A percentile compares a stretch with the other conserved stretches of the same genome.
Evolutionary conservation across 1,140 invertebrate species (phyloP).

Genomic region (Sinonovacula constricta): DNA sequence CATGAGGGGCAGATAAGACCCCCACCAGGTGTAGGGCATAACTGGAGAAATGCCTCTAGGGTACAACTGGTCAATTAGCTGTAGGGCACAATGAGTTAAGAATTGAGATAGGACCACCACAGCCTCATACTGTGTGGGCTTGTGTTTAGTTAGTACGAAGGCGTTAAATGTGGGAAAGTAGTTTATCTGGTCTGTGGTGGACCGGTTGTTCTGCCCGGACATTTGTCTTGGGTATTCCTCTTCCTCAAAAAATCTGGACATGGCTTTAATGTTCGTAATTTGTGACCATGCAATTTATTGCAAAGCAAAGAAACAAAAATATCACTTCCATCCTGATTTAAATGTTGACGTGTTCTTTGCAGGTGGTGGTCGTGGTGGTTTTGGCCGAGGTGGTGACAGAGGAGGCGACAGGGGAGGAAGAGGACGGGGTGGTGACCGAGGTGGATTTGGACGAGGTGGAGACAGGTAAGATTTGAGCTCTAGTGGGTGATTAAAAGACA

Average conservation of each 20-base stretch:
- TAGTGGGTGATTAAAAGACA: neutral
- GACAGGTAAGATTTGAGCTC: too few relatives aligned
- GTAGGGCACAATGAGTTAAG: too few relatives aligned
- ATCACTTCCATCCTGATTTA: neutral
- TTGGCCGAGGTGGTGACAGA: slow-evolving; percentile 12
- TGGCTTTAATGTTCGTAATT: neutral
- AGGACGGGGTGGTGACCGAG: slow-evolving; percentile 4
- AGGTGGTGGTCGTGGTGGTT: slow-evolving; percentile 15
- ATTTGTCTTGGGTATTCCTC: neutral
- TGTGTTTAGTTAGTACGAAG: too few relatives aligned
- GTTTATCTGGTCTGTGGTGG: neutral
- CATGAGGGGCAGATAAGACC: too few relatives aligned
- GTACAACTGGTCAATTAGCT: too few relatives aligned
- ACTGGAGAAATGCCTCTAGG: too few relatives aligned
- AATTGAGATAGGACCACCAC: too few relatives aligned
- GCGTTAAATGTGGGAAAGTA: neutral
- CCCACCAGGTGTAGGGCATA: too few relatives aligned
- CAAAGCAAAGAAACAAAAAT: neutral
- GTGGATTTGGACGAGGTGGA: neutral
- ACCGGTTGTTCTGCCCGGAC: neutral
- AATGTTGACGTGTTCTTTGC: neutral
- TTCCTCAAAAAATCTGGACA: neutral
- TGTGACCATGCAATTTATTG: neutral
- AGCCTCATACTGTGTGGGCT: too few relatives aligned
- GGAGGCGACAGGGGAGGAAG: slow-evolving; percentile 20